Percentiles rank a stretch among this genome's conserved stretches.
Conservation (phyloP, 2,113 vertebrate species). For the Odocoileus virginianus region DNA sequence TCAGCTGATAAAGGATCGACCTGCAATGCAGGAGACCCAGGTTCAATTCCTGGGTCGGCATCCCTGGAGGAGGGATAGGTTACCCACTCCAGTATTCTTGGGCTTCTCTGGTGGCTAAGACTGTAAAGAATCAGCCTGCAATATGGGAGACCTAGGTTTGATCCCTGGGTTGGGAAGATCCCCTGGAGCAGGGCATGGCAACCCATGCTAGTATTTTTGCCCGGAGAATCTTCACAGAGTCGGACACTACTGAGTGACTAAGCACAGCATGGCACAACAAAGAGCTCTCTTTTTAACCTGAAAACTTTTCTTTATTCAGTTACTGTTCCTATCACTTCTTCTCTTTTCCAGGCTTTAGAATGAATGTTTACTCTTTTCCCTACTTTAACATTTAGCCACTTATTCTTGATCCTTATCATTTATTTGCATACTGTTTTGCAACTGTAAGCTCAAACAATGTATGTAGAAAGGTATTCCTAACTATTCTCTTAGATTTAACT, state of each 20-base stretch:
- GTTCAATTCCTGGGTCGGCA: neutral
- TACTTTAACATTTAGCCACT: neutral
- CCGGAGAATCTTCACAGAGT: neutral
- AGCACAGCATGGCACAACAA: neutral
- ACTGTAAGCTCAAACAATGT: neutral
- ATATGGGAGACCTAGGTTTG: neutral
- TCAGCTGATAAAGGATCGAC: neutral
- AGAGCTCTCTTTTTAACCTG: neutral
- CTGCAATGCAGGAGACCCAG: neutral
- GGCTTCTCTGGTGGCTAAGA: neutral
- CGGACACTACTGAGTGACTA: neutral
- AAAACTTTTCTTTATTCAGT: neutral
- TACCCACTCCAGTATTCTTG: neutral
- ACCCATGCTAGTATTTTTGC: neutral
- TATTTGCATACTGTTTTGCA: neutral
- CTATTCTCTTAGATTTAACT: neutral
- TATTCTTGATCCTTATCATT: neutral
- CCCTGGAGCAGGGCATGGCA: neutral
- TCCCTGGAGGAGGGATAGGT: neutral
- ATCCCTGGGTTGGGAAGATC: neutral
- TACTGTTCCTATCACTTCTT: neutral
- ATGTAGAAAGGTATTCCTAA: neutral
- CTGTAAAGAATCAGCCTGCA: neutral
- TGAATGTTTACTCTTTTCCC: neutral
- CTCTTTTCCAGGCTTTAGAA: neutral